Percentiles rank a stretch among this genome's conserved stretches.
Evolutionary conservation across 2,888 invertebrate genomes (phyloP).

Genomic region (Cataglyphis livida): DNA sequence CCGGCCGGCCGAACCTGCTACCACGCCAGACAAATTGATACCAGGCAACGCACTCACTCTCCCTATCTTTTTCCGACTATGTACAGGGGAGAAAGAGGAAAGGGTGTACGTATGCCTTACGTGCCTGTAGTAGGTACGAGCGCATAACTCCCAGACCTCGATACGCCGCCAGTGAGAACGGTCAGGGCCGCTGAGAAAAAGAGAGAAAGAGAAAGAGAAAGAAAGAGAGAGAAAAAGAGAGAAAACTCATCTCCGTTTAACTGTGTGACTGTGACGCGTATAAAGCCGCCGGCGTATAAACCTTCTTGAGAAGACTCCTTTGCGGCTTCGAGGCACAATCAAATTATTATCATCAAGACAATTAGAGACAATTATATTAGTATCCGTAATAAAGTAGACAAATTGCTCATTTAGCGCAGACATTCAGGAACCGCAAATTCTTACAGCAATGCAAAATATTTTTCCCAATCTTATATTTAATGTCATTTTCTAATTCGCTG

Average conservation of each 20-base stretch:
- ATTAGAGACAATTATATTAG: slow-evolving; percentile 35
- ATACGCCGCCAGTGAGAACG: slow-evolving; percentile 69
- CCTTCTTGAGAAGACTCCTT: background rate
- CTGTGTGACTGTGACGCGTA: slow-evolving; percentile 28
- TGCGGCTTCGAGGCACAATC: background rate
- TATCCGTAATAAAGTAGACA: slow-evolving; percentile 33
- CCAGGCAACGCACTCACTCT: slow-evolving; percentile 82
- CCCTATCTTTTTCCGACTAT: slow-evolving; percentile 75
- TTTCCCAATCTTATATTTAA: background rate
- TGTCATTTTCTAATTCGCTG: background rate
- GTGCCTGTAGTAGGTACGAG: slow-evolving; percentile 71
- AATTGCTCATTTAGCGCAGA: background rate
- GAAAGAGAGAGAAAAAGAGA: background rate
- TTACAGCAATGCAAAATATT: background rate
- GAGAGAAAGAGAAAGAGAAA: background rate
- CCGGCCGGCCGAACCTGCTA: slow-evolving; percentile 79
- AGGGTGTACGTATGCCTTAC: slow-evolving; percentile 63
- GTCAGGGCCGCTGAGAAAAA: slow-evolving; percentile 49
- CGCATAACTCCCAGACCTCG: slow-evolving; percentile 72
- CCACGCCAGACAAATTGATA: slow-evolving; percentile 83
- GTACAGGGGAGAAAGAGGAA: slow-evolving; percentile 33
- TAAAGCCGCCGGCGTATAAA: slow-evolving; percentile 13
- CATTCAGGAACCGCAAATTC: background rate
- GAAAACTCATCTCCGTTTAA: slow-evolving; percentile 24
- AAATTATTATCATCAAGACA: background rate